Percentiles rank a stretch among this genome's conserved stretches.
Evolutionary conservation across 2,888 invertebrate species (phyloP).

Genomic region (Alviniconcha strummeri): DNA sequence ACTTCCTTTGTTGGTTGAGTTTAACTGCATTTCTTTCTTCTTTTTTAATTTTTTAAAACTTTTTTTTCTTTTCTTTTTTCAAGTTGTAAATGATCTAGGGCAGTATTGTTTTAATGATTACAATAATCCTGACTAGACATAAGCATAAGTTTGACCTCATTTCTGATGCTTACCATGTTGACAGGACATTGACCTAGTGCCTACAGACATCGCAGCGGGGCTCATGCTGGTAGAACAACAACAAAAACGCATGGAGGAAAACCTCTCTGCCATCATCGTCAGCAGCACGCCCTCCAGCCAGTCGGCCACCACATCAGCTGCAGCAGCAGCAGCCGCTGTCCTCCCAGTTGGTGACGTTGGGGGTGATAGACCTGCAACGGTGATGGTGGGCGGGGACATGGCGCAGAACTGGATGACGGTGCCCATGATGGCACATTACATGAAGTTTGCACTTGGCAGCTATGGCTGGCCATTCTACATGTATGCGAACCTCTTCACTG

Average conservation of each 20-base stretch:
- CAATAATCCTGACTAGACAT: too few relatives aligned
- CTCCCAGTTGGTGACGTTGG: background rate
- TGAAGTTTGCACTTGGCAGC: conserved; percentile 86
- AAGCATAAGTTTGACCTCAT: too few relatives aligned
- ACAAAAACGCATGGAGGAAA: conserved; percentile 48
- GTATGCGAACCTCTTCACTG: conserved; percentile 84
- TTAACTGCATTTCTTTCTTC: background rate
- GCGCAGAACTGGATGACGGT: conserved; percentile 84
- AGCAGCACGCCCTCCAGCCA: background rate
- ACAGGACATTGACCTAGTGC: conserved; percentile 88
- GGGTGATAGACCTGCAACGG: conserved; percentile 2
- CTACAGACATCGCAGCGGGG: conserved; percentile 91
- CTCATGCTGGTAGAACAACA: conserved; percentile 82
- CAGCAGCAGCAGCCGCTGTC: background rate
- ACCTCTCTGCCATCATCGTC: conserved; percentile 40
- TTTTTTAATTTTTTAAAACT: conserved; percentile 8
- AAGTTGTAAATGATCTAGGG: background rate
- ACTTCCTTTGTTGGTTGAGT: too few relatives aligned
- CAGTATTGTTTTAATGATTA: too few relatives aligned
- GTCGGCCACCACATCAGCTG: background rate
- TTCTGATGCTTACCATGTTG: too few relatives aligned
- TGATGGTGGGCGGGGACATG: conserved; percentile 25
- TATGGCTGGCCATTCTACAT: conserved; percentile 93
- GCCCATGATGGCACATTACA: conserved; percentile 81
- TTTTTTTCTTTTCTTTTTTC: conserved; percentile 2